Conservation (phyloP, 2,113 vertebrate species). For the Leptosomus discolor region DNA sequence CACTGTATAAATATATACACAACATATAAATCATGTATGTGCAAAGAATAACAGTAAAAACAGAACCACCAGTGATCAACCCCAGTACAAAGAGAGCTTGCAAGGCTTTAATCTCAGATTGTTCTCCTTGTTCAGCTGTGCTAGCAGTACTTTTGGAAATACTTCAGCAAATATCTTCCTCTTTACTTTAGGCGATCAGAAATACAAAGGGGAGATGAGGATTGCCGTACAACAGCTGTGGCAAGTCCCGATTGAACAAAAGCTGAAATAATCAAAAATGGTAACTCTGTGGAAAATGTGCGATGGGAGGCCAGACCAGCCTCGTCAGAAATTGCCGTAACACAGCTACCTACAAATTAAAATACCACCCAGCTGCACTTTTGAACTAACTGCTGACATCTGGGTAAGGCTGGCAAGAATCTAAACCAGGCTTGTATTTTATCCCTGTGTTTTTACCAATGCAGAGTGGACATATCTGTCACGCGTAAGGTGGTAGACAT, state of each 20-base stretch:
- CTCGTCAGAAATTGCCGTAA: background rate
- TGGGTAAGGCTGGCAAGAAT: background rate
- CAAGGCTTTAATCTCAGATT: background rate
- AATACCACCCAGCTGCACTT: background rate
- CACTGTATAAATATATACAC: background rate
- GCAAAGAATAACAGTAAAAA: background rate
- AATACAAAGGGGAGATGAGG: accelerated
- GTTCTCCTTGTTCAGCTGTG: background rate
- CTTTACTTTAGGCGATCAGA: background rate
- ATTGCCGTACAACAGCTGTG: background rate
- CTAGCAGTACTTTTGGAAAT: background rate
- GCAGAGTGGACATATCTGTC: accelerated
- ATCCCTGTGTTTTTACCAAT: background rate
- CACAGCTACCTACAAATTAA: background rate
- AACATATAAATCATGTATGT: background rate
- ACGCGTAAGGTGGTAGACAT: accelerated
- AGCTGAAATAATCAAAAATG: background rate
- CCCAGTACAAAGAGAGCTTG: background rate
- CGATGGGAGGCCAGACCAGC: background rate
- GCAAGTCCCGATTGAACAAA: background rate
- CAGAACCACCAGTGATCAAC: background rate
- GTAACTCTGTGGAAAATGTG: accelerated
- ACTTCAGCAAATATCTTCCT: background rate
- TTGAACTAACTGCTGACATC: background rate
- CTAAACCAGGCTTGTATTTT: background rate